These are phyloP conservation scores for Acronicta aceris DNA, from an alignment of 2,888 invertebrate genomes.

Conservation along the genomic window DNA sequence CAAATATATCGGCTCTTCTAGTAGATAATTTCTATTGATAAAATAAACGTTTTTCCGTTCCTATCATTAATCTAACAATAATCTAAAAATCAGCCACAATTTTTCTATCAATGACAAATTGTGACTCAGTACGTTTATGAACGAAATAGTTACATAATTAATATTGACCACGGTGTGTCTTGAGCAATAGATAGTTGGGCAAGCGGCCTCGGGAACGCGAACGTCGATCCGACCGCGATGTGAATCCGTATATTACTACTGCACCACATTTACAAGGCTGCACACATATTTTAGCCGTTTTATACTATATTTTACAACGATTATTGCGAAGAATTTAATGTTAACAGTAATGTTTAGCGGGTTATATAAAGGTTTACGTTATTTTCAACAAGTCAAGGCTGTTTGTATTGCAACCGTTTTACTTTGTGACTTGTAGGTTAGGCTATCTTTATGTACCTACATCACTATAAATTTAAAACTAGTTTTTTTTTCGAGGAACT, in stretches of 20 bases:
- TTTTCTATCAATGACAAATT: slow-evolving; percentile 3
- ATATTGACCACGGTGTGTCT: slow-evolving; percentile 64
- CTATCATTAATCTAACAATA: neutral
- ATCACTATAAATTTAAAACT: too few species aligned
- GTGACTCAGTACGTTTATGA: slow-evolving; percentile 44
- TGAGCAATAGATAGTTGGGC: slow-evolving; percentile 61
- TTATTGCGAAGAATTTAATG: slow-evolving; percentile 47
- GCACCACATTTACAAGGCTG: slow-evolving; percentile 43
- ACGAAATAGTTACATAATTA: slow-evolving; percentile 68
- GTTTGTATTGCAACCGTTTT: slow-evolving; percentile 26
- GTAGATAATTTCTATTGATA: too few species aligned
- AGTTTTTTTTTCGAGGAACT: too few species aligned
- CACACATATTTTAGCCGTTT: slow-evolving; percentile 45
- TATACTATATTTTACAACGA: slow-evolving; percentile 50
- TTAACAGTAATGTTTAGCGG: slow-evolving; percentile 28
- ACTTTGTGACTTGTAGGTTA: slow-evolving; percentile 33
- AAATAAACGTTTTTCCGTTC: too few species aligned
- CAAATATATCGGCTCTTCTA: too few species aligned
- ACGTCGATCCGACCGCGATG: slow-evolving; percentile 50
- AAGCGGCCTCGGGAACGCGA: slow-evolving; percentile 65
- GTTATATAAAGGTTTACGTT: slow-evolving; percentile 52
- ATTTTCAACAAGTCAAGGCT: slow-evolving; percentile 47
- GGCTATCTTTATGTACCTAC: slow-evolving; percentile 14
- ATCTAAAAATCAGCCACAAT: neutral
- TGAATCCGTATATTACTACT: slow-evolving; percentile 51